phyloP scores from a whole-genome alignment of 2,797 vertebrate genomes.

The Phataginus tetradactyla region DNA sequence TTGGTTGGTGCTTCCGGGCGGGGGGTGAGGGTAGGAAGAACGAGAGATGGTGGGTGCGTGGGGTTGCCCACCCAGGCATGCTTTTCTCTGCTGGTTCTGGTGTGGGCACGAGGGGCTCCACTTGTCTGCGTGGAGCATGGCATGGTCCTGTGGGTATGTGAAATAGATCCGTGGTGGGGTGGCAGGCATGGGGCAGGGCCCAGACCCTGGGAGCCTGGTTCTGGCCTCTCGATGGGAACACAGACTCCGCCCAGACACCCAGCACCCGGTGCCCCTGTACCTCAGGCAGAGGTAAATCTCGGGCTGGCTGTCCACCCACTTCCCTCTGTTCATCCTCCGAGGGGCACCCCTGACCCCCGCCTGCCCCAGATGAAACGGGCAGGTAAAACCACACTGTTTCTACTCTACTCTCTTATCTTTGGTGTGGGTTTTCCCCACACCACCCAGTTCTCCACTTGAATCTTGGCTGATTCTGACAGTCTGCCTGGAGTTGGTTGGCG shows the following conservation, averaged over 20 bases:
- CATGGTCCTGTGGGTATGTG: neutral
- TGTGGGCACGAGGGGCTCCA: rapidly evolving
- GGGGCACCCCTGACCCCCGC: neutral
- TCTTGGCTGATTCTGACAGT: neutral
- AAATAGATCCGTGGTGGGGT: neutral
- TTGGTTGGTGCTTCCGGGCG: neutral
- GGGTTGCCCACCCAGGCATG: no score
- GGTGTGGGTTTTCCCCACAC: neutral
- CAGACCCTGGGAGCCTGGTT: neutral
- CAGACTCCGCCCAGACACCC: neutral
- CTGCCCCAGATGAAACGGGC: neutral
- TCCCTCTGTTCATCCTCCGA: neutral
- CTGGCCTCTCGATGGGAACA: neutral
- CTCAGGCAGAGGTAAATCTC: no score
- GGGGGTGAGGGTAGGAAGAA: neutral
- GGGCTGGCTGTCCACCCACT: neutral
- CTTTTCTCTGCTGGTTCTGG: neutral
- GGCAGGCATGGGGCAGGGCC: neutral
- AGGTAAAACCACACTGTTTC: no score
- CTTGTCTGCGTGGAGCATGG: neutral
- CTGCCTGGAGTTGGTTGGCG: neutral
- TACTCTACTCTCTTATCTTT: neutral
- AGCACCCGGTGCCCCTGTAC: neutral
- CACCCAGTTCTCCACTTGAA: neutral
- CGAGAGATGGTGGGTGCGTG: neutral